These are phyloP conservation scores for Sebastes oblongus DNA, from an alignment of 2,797 vertebrate species.

Conservation along the genomic window DNA sequence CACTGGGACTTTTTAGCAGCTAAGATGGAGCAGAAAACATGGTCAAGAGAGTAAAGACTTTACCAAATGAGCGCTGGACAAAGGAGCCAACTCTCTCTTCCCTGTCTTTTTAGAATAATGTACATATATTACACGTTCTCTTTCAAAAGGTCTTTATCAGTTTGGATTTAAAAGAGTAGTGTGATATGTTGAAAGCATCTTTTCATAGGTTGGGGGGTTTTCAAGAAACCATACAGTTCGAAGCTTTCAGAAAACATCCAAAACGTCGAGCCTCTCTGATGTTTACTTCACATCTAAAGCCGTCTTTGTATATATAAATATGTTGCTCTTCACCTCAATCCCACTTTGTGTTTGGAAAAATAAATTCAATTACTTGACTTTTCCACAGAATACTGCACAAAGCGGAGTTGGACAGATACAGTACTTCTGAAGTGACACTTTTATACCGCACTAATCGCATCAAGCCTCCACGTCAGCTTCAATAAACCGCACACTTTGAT, in stretches of 20 bases:
- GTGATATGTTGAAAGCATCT: background rate
- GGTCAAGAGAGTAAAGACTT: background rate
- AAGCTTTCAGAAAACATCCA: background rate
- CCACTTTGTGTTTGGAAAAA: conserved; percentile 27
- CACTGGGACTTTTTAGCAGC: conserved; percentile 94
- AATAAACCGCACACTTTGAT: conserved; percentile 62
- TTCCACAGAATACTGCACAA: conserved; percentile 22
- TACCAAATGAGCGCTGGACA: background rate
- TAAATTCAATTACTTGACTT: conserved; percentile 43
- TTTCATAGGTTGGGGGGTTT: background rate
- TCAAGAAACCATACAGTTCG: background rate
- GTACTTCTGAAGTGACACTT: conserved; percentile 54
- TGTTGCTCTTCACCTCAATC: conserved; percentile 1
- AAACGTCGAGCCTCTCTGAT: background rate
- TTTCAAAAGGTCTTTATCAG: background rate
- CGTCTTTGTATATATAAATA: background rate
- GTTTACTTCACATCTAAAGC: conserved; percentile 16
- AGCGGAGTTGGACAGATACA: conserved; percentile 9
- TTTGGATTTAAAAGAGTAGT: background rate
- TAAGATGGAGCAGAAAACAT: conserved; percentile 55
- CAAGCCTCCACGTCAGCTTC: conserved; percentile 28
- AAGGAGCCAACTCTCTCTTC: background rate
- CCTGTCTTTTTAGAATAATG: background rate
- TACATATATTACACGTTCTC: background rate
- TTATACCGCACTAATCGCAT: conserved; percentile 47